These are phyloP conservation scores for Chaunax sp. DNA, from an alignment of 2,797 vertebrate species.

Conservation along the genomic window DNA sequence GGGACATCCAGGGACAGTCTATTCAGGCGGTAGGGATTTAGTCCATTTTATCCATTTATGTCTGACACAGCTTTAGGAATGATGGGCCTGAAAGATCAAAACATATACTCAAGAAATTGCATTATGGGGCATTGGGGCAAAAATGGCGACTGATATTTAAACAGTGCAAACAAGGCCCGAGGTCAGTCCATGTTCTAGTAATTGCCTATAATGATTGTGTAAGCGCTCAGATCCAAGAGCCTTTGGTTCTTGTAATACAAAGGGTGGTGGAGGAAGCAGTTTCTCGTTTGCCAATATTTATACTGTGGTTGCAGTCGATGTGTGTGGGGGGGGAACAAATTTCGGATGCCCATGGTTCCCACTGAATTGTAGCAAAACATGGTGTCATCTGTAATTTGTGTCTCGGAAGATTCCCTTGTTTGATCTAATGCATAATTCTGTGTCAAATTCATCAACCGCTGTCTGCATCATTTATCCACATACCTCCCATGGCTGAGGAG, in stretches of 20 bases:
- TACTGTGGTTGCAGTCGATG: constrained; percentile 12
- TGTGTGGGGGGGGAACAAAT: constrained; percentile 14
- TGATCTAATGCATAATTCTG: constrained; percentile 50
- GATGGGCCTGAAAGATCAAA: constrained; percentile 50
- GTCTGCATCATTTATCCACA: constrained; percentile 49
- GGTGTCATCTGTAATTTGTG: constrained; percentile 47
- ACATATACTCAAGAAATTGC: constrained; percentile 53
- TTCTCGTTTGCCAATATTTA: constrained; percentile 7
- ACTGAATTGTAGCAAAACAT: constrained; percentile 22
- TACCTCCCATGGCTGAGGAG: constrained; percentile 31
- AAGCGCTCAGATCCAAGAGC: constrained; percentile 45
- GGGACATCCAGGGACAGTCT: constrained; percentile 59
- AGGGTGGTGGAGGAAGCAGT: constrained; percentile 24
- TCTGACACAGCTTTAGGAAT: constrained; percentile 30
- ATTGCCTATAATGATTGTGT: constrained; percentile 75
- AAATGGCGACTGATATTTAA: constrained; percentile 77
- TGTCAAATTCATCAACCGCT: constrained; percentile 37
- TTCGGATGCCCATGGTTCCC: constrained; percentile 5
- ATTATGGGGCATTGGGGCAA: constrained; percentile 50
- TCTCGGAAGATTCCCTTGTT: constrained; percentile 26
- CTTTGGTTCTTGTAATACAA: constrained; percentile 52
- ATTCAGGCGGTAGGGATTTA: constrained; percentile 36
- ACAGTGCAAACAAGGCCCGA: constrained; percentile 71
- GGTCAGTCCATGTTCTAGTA: constrained; percentile 64
- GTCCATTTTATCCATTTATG: constrained; percentile 39